These are phyloP conservation scores for Hyles vespertilio DNA, from an alignment of 1,140 invertebrate genomes.

Conservation along the genomic window DNA sequence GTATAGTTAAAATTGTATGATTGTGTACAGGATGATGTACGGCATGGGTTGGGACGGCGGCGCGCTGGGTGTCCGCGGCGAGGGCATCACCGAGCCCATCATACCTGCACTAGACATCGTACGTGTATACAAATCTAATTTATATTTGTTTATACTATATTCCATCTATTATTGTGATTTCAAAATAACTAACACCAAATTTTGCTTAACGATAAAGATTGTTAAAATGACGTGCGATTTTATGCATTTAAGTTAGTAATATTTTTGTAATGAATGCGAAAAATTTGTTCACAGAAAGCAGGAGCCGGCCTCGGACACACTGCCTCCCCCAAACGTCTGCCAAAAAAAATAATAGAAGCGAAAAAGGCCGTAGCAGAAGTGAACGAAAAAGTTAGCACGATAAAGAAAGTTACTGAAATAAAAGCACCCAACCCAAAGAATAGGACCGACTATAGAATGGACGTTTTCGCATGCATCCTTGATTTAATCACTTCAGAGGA, in stretches of 20 bases:
- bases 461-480: no score
- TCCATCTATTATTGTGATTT: background rate
- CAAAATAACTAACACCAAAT: no score
- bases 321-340: background rate
- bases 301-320: conserved; percentile 6
- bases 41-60: conserved; percentile 47
- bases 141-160: background rate
- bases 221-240: no score
- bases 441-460: no score
- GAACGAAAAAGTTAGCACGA: no score
- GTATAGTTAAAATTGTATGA: background rate
- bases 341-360: background rate
- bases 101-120: conserved; percentile 32
- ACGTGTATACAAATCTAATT: conserved; percentile 14
- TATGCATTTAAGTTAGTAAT: no score
- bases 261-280: background rate
- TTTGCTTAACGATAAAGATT: no score
- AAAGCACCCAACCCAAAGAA: no score
- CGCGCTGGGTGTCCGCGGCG: conserved; percentile 29
- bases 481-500: background rate
- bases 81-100: conserved; percentile 41
- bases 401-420: no score
- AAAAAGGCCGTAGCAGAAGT: no score
- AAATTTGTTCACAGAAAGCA: background rate
- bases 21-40: conserved; percentile 39